Evolutionary conservation across 1,140 invertebrate species (phyloP), one percentile per base, ranked within the genome.

Genomic region (Linepithema humile): DNA sequence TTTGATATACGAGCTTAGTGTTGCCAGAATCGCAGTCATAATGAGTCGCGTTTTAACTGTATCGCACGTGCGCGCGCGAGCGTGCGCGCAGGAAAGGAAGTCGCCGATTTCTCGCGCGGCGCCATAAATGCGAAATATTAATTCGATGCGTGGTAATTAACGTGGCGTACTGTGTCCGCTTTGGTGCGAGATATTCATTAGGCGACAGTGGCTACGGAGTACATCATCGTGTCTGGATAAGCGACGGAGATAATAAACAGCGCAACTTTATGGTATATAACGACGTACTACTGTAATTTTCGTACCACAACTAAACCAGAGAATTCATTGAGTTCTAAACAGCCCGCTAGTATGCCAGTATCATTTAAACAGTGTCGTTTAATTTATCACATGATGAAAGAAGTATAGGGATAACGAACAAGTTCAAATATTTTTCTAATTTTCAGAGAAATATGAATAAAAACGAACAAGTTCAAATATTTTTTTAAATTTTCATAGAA

Each of bases 121-220:
- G 20, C 17, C 40, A 38, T 60, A 70, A 80, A 80, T 69, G 48
- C 48, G 38, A 53, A 60, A 82, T 82, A 82, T 73, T 87, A 87
- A 87, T 86, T 84, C 82, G 83, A 87, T 64, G 86, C 62, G 70
- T 72, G 64, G 80, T 87, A 87, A 87, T 87, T 87, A 87, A 82
- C 85, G 57, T 50, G 17, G 78, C 20, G 17, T 64, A 48, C 26
- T 9, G 35, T 32, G 23, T 80, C 75, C 62, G 48, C 48, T 80
- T 55, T 55, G 48, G 32, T 29, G 35, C 12, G 75, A 69, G 64
- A 80, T 69, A 80, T 69, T 73, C 85, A 62, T 74, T 57, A 69
- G 53, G 48, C 50, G 55, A 59, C 73, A 83, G 50, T 62, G 72
- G 59, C 48, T 72, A 50, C 17, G 55, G 55, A 83, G 67, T 70